Evolutionary conservation across 2,797 vertebrate genomes (phyloP).

Genomic region (Coregonus suidteri): DNA sequence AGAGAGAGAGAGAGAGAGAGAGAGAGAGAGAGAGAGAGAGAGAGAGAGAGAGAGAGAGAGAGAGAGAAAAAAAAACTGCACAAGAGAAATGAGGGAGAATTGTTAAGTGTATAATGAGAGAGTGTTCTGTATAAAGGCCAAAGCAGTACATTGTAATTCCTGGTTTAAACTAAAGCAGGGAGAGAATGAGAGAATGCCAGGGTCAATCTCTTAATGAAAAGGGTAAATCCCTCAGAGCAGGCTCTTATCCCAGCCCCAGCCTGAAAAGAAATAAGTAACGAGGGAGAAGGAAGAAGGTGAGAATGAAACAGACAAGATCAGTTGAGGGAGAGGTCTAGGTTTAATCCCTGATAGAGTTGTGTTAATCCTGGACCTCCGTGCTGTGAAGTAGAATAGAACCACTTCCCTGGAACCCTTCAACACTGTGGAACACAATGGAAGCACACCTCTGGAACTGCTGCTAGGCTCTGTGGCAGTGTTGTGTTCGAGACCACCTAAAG

Average conservation of each 20-base stretch:
- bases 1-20: background rate
- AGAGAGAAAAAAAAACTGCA: background rate
- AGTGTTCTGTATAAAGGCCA: conserved; percentile 6
- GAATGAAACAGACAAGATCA: conserved; percentile 44
- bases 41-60: background rate
- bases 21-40: background rate
- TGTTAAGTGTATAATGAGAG: conserved; percentile 22
- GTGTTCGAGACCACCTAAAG: no score
- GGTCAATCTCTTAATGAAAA: conserved; percentile 62
- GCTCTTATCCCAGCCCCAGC: conserved; percentile 33
- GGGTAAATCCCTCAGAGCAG: conserved; percentile 49
- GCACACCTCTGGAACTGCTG: background rate
- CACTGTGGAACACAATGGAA: background rate
- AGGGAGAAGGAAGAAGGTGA: conserved; percentile 31
- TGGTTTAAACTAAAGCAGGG: conserved; percentile 24
- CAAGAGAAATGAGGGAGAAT: conserved; percentile 1
- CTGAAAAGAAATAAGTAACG: conserved; percentile 20
- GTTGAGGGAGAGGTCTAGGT: conserved; percentile 41
- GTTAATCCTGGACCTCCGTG: conserved; percentile 37
- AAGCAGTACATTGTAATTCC: conserved; percentile 26
- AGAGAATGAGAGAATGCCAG: conserved; percentile 26
- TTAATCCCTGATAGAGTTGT: conserved; percentile 60
- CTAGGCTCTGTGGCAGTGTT: no score
- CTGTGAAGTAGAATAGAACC: background rate
- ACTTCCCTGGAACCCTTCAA: background rate